These are phyloP conservation scores for Eupithecia dodoneata DNA, from an alignment of 2,888 invertebrate genomes.

Conservation along the genomic window DNA sequence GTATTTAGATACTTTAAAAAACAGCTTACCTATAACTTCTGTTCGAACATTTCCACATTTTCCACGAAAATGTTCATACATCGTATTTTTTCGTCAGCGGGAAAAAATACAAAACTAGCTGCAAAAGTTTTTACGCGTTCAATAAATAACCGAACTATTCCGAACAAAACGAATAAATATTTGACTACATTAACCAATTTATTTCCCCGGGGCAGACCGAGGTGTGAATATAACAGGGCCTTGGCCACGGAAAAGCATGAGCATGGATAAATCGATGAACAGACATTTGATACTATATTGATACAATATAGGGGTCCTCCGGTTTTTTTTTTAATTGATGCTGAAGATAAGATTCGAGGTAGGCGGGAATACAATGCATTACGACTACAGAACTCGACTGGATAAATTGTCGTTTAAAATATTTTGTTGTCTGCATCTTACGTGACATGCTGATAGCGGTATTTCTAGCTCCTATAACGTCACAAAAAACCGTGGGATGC, in stretches of 20 bases:
- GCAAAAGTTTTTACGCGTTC: slow-evolving; percentile 13
- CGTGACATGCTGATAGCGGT: background rate
- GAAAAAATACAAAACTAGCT: slow-evolving; percentile 18
- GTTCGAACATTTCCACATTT: background rate
- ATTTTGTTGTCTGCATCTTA: background rate
- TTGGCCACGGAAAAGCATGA: background rate
- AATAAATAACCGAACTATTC: slow-evolving; percentile 31
- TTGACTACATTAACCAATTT: slow-evolving; percentile 34
- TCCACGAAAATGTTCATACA: background rate
- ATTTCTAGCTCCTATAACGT: too few species aligned
- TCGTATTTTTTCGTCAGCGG: slow-evolving; percentile 8
- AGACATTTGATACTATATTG: background rate
- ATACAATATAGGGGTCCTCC: too few species aligned
- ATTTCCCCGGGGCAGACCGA: slow-evolving; percentile 33
- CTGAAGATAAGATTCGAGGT: background rate
- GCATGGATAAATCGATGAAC: background rate
- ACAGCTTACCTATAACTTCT: background rate
- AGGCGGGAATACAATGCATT: background rate
- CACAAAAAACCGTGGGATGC: too few species aligned
- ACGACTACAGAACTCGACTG: background rate
- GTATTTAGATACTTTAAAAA: background rate
- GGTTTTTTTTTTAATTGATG: background rate
- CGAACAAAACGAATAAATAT: slow-evolving; percentile 36
- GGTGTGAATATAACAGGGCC: slow-evolving; percentile 17
- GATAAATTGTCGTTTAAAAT: background rate